Conservation (phyloP, 2,888 invertebrate genomes). For the Elysia crispata region DNA sequence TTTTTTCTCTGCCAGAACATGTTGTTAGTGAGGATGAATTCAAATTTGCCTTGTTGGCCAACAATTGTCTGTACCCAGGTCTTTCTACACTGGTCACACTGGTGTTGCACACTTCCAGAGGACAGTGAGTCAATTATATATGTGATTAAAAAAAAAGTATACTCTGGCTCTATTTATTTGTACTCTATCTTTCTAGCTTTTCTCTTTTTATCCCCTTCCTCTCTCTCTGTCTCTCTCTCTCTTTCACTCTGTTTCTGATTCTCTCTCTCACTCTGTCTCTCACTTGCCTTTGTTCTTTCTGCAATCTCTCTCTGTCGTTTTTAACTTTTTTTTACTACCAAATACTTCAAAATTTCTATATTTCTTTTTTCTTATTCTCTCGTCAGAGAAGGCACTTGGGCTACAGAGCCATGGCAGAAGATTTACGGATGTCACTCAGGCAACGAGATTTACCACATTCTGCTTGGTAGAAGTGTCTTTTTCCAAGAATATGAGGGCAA, state of each 20-base stretch:
- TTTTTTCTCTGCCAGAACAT: slow-evolving; percentile 82
- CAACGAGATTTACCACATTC: slow-evolving; percentile 98
- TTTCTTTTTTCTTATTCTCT: slow-evolving; percentile 19
- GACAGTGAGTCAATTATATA: slow-evolving; percentile 88
- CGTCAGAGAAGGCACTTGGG: slow-evolving; percentile 91
- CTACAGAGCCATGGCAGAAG: slow-evolving; percentile 97
- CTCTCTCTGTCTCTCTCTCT: slow-evolving; percentile 15
- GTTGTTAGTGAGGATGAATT: slow-evolving; percentile 99
- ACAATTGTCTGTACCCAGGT: slow-evolving; percentile 99
- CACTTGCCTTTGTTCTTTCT: not conserved
- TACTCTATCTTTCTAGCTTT: not conserved
- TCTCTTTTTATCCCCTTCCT: not conserved
- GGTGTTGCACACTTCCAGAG: slow-evolving; percentile 95
- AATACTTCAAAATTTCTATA: not conserved
- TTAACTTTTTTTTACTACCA: not conserved
- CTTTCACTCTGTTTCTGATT: slow-evolving; percentile 12
- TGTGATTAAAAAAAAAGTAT: no score
- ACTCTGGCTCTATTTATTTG: not conserved
- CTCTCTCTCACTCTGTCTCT: slow-evolving; percentile 19
- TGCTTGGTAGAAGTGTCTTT: slow-evolving; percentile 93
- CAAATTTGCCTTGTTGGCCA: slow-evolving; percentile 98
- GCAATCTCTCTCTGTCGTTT: slow-evolving; percentile 10
- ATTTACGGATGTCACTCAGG: slow-evolving; percentile 98
- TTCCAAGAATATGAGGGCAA: slow-evolving; percentile 99
- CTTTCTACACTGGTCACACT: slow-evolving; percentile 97